A percentile compares a stretch with the other conserved stretches of the same genome.
Conservation (phyloP, 2,888 invertebrate species). For the Epinotia nisella region DNA sequence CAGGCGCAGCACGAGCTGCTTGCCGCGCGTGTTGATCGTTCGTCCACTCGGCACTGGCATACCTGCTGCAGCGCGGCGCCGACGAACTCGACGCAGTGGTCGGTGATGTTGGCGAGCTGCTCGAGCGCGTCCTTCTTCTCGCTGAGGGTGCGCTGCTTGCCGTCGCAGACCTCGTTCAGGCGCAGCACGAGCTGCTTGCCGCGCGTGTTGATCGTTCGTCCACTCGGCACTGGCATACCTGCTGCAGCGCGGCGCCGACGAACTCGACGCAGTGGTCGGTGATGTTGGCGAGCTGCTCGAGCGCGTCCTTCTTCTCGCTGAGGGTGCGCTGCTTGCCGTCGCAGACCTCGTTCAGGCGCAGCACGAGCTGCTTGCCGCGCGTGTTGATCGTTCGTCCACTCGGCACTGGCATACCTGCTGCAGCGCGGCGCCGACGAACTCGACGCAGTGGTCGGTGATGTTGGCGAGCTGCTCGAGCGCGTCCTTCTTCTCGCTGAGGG, state of each 20-base stretch:
- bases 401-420: slow-evolving; percentile 72
- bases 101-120: slow-evolving; percentile 92
- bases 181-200: slow-evolving; percentile 90
- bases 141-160: slow-evolving; percentile 89
- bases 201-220: slow-evolving; percentile 88
- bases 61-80: slow-evolving; percentile 89
- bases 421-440: slow-evolving; percentile 91
- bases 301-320: slow-evolving; percentile 92
- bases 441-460: slow-evolving; percentile 95
- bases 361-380: slow-evolving; percentile 87
- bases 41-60: slow-evolving; percentile 62
- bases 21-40: slow-evolving; percentile 89
- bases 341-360: slow-evolving; percentile 89
- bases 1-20: slow-evolving; percentile 91
- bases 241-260: slow-evolving; percentile 90
- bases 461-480: slow-evolving; percentile 92
- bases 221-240: slow-evolving; percentile 53
- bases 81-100: slow-evolving; percentile 95
- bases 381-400: slow-evolving; percentile 87
- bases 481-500: slow-evolving; percentile 92
- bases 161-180: slow-evolving; percentile 90
- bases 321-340: slow-evolving; percentile 89
- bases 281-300: slow-evolving; percentile 91
- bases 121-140: slow-evolving; percentile 94
- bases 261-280: slow-evolving; percentile 96